These are phyloP conservation scores for Chroicocephalus ridibundus DNA, from an alignment of 2,113 vertebrate genomes.

Conservation along the genomic window DNA sequence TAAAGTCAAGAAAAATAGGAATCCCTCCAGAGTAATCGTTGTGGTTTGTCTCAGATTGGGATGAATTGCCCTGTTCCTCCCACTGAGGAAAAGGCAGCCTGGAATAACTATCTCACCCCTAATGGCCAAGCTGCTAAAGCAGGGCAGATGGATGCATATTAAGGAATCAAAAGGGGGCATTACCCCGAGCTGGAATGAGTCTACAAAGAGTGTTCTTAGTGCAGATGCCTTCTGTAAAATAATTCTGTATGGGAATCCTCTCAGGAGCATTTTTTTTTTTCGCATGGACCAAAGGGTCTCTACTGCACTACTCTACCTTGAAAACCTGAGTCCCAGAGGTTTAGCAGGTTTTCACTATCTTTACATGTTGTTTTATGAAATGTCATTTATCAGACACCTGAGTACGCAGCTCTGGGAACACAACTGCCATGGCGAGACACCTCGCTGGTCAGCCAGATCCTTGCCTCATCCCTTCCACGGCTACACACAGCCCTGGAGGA, in stretches of 20 bases:
- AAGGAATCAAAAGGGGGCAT: neutral
- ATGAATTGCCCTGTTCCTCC: neutral
- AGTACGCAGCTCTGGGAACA: neutral
- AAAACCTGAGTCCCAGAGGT: neutral
- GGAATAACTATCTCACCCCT: neutral
- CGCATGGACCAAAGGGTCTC: neutral
- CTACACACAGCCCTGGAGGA: neutral
- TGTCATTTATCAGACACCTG: neutral
- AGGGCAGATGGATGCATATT: neutral
- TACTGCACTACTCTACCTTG: neutral
- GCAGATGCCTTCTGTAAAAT: neutral
- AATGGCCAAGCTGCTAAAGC: neutral
- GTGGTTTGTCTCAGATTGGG: neutral
- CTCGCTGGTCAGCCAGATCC: neutral
- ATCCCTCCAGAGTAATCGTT: neutral
- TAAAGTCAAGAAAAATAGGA: neutral
- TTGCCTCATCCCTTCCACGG: neutral
- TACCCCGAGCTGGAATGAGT: neutral
- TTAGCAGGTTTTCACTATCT: neutral
- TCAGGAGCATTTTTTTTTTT: neutral
- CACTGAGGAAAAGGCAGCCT: neutral
- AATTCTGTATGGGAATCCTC: neutral
- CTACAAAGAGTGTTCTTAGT: neutral
- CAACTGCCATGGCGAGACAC: neutral
- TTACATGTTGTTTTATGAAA: neutral